These are phyloP conservation scores for Erebia ligea DNA, from an alignment of 2,888 invertebrate genomes.

Conservation along the genomic window DNA sequence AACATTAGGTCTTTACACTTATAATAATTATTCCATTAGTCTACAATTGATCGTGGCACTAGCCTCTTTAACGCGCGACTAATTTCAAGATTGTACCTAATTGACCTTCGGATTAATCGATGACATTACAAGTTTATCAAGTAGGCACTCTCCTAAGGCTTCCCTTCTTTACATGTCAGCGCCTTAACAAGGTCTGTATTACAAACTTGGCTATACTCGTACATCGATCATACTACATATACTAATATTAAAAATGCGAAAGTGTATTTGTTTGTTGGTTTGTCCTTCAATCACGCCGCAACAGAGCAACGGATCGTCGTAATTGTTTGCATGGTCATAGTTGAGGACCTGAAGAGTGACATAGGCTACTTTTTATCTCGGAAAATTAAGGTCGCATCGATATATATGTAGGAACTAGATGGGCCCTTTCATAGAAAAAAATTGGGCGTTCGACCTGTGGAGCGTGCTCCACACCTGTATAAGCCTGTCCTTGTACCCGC, in stretches of 20 bases:
- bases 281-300: no score
- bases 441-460: no score
- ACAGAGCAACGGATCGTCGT: no score
- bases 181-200: constrained; percentile 1
- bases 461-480: no score
- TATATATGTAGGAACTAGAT: no score
- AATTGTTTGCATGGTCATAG: no score
- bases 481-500: no score
- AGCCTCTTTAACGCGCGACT: constrained; percentile 12
- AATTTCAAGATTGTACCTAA: constrained; percentile 25
- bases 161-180: constrained; percentile 22
- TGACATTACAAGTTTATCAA: constrained; percentile 21
- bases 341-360: no score
- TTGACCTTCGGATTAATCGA: constrained; percentile 28
- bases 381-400: no score
- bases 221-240: neutral
- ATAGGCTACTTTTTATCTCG: no score
- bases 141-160: constrained; percentile 2
- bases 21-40: neutral
- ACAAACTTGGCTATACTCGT: neutral
- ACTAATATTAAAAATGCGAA: neutral
- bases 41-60: neutral
- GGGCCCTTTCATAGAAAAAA: no score
- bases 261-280: no score
- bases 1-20: neutral